Percentiles rank a stretch among this genome's conserved stretches.
Conservation (phyloP, 2,797 vertebrate genomes). For the Otolemur crassicaudatus region DNA sequence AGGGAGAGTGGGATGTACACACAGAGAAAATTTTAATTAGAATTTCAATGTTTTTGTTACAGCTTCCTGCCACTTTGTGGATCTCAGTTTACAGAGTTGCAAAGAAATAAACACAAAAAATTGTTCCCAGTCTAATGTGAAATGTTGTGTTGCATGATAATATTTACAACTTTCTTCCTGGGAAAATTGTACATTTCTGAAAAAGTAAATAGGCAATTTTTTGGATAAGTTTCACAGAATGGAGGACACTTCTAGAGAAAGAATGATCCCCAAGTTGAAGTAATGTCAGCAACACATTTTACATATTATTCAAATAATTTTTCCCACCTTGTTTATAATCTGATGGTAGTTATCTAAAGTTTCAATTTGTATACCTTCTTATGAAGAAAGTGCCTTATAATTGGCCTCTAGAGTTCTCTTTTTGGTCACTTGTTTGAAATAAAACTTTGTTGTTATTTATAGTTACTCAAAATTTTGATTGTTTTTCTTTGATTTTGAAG, state of each 20-base stretch:
- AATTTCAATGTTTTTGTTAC: background rate
- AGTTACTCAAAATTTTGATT: background rate
- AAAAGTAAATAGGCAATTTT: background rate
- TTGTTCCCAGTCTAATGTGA: background rate
- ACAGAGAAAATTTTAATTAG: background rate
- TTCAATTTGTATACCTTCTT: background rate
- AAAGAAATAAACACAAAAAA: background rate
- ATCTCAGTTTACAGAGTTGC: background rate
- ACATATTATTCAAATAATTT: background rate
- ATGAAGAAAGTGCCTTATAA: background rate
- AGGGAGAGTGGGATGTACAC: background rate
- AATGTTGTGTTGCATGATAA: background rate
- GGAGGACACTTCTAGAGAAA: background rate
- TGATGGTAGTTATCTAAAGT: background rate
- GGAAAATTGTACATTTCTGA: background rate
- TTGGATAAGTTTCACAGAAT: background rate
- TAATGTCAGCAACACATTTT: background rate
- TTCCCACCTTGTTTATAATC: background rate
- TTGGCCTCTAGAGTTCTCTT: background rate
- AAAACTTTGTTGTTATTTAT: background rate
- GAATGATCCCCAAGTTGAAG: background rate
- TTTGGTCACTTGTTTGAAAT: background rate
- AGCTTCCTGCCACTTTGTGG: background rate
- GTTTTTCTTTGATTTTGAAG: background rate
- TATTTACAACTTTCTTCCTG: background rate